Percentiles rank a stretch among this genome's conserved stretches.
Conservation (phyloP, 2,888 invertebrate species). For the Phortica okadai region DNA sequence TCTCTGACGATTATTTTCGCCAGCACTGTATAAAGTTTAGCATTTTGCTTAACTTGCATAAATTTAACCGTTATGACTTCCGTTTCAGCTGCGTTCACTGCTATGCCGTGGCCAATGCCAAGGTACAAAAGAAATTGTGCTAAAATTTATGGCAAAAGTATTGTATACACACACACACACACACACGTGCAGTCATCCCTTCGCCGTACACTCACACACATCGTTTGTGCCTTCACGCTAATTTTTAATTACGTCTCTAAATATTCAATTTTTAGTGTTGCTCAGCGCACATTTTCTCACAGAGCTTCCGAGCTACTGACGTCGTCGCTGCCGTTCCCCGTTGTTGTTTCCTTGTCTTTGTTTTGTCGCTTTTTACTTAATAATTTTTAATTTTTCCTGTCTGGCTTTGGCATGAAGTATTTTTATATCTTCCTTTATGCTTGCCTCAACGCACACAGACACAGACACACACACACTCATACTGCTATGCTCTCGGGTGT, state of each 20-base stretch:
- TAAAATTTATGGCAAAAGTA: conserved; percentile 29
- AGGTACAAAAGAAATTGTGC: conserved; percentile 20
- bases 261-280: conserved; percentile 67
- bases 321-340: background rate
- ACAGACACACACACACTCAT: background rate
- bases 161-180: background rate
- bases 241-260: conserved; percentile 68
- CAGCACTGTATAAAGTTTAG: conserved; percentile 28
- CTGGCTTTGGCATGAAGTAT: conserved; percentile 18
- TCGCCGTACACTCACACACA: conserved; percentile 27
- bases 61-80: conserved; percentile 68
- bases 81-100: conserved; percentile 42
- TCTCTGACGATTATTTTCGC: background rate
- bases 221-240: conserved; percentile 46
- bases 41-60: conserved; percentile 64
- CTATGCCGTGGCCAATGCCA: conserved; percentile 11
- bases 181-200: background rate
- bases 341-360: conserved; percentile 23
- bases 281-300: conserved; percentile 46
- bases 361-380: conserved; percentile 20
- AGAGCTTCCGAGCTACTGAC: background rate
- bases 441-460: background rate
- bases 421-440: background rate
- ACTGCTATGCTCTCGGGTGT: background rate
- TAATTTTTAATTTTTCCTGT: conserved; percentile 51